These are phyloP conservation scores for Heptranchias perlo DNA, from an alignment of 2,113 vertebrate genomes.

Conservation along the genomic window DNA sequence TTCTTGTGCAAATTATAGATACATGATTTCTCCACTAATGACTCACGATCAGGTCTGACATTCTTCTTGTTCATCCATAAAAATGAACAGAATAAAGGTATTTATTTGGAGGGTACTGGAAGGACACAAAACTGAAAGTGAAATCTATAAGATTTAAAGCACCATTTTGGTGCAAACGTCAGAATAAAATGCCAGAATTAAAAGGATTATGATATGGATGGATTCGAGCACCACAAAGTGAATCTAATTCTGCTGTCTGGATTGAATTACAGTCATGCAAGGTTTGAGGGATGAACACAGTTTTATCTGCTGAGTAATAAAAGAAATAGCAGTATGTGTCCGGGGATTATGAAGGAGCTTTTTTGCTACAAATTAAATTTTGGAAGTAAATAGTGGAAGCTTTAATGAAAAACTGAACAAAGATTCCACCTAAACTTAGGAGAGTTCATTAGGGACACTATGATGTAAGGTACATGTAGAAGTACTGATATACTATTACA, in stretches of 20 bases:
- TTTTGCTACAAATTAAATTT: not conserved
- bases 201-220: conserved; percentile 16
- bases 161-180: not conserved
- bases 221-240: not conserved
- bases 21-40: not conserved
- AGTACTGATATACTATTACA: not conserved
- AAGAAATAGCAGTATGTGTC: not conserved
- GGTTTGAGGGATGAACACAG: not conserved
- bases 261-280: not conserved
- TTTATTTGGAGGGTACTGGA: not conserved
- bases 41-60: not conserved
- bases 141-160: not conserved
- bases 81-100: not conserved
- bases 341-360: not conserved
- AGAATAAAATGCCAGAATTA: conserved; percentile 15
- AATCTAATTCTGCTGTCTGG: not conserved
- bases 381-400: not conserved
- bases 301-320: not conserved
- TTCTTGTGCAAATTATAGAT: not conserved
- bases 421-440: not conserved
- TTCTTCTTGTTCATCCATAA: not conserved
- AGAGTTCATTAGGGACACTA: not conserved
- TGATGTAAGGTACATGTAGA: not conserved
- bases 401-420: not conserved
- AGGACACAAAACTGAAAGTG: not conserved